These are phyloP conservation scores for Poeciliopsis paucimaculata DNA, from an alignment of 2,797 vertebrate genomes.

Conservation along the genomic window DNA sequence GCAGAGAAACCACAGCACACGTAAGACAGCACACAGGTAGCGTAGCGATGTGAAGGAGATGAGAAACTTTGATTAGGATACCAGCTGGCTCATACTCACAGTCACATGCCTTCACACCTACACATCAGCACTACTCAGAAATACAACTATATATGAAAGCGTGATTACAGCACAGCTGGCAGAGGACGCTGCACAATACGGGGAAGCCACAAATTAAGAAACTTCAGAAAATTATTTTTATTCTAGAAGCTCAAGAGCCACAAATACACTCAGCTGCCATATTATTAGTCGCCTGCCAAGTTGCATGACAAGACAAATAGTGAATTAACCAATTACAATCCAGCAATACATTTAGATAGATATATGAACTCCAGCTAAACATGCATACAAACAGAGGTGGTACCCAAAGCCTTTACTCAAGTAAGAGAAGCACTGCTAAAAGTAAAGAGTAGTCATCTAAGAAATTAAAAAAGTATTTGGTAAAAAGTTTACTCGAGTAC, in stretches of 20 bases:
- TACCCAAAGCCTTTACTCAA: too few species aligned
- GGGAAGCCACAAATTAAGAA: neutral
- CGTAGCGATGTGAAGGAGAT: slow-evolving; percentile 67
- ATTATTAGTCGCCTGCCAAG: neutral
- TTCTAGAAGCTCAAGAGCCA: neutral
- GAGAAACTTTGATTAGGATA: slow-evolving; percentile 44
- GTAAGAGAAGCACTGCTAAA: too few species aligned
- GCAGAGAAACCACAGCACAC: slow-evolving; percentile 74
- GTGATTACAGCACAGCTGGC: neutral
- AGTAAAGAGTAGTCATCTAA: too few species aligned
- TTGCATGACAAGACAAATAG: neutral
- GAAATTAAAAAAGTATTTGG: too few species aligned
- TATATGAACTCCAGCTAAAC: too few species aligned
- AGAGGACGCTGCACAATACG: neutral
- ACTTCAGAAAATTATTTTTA: neutral
- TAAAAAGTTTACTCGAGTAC: too few species aligned
- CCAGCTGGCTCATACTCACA: slow-evolving; percentile 37
- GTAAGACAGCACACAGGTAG: slow-evolving; percentile 65
- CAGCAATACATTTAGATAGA: neutral
- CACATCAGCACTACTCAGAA: slow-evolving; percentile 6
- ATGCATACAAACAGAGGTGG: neutral
- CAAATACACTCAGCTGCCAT: neutral
- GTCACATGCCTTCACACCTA: slow-evolving; percentile 18
- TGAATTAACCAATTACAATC: neutral
- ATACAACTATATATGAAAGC: slow-evolving; percentile 5